These are phyloP conservation scores for Holotrichia oblita DNA, from an alignment of 1,140 invertebrate species.

Conservation along the genomic window DNA sequence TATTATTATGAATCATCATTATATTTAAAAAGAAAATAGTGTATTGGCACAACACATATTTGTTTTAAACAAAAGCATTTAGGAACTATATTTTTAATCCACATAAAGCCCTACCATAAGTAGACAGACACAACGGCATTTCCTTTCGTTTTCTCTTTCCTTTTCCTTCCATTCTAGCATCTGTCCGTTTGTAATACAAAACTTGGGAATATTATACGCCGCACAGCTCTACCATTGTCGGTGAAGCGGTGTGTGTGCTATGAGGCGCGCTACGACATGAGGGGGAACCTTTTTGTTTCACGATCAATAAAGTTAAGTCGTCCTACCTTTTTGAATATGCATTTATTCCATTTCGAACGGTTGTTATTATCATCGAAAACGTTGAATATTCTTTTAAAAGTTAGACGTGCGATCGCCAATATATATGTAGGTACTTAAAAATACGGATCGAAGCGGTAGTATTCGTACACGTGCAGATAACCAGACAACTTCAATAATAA, in stretches of 20 bases:
- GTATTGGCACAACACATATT: too few species aligned
- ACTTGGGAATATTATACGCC: neutral
- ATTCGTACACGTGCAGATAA: neutral
- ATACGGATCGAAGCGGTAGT: neutral
- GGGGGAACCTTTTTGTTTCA: constrained; percentile 7
- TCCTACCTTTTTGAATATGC: neutral
- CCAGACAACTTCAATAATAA: neutral
- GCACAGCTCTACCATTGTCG: neutral
- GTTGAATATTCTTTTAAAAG: neutral
- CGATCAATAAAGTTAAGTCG: constrained; percentile 12
- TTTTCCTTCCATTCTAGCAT: neutral
- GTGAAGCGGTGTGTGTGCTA: neutral
- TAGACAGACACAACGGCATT: neutral
- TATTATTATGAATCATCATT: too few species aligned
- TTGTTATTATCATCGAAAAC: neutral
- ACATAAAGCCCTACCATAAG: neutral
- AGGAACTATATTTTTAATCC: neutral
- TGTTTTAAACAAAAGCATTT: too few species aligned
- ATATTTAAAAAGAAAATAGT: too few species aligned
- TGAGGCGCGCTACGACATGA: neutral
- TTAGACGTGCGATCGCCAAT: too few species aligned
- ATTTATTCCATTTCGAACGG: constrained; percentile 12
- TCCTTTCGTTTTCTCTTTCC: neutral
- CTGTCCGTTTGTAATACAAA: constrained; percentile 5
- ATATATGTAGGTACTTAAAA: too few species aligned